A percentile compares a stretch with the other conserved stretches of the same genome.
These are phyloP conservation scores for Thamnophis elegans DNA, from an alignment of 2,797 vertebrate genomes.

Conservation along the genomic window DNA sequence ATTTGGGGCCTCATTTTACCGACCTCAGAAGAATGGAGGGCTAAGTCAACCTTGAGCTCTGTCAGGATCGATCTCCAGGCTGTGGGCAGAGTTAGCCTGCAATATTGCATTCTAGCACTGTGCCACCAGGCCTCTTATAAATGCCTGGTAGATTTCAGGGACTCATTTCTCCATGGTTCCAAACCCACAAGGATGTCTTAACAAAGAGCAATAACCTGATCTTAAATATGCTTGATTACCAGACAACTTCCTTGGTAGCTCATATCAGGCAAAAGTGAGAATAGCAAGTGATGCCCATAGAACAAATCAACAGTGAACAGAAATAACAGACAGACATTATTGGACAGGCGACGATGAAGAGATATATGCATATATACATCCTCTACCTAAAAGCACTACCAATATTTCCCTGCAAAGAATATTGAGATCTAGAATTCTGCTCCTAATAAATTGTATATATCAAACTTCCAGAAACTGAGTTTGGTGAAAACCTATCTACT, in stretches of 20 bases:
- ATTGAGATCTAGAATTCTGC: neutral
- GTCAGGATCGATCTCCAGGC: neutral
- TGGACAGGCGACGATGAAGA: neutral
- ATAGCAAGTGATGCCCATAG: neutral
- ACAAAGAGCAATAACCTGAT: neutral
- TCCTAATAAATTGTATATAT: neutral
- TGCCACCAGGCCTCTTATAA: neutral
- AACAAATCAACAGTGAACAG: neutral
- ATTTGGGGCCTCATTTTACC: neutral
- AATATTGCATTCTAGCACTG: neutral
- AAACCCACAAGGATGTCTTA: neutral
- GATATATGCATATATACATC: neutral
- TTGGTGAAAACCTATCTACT: neutral
- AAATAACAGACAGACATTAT: neutral
- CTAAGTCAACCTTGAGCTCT: neutral
- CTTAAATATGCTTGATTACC: neutral
- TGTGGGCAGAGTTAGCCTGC: neutral
- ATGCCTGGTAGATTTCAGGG: neutral
- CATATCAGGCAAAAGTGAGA: neutral
- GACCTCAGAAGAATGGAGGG: neutral
- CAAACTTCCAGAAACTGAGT: neutral
- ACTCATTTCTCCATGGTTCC: neutral
- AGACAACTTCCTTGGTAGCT: neutral
- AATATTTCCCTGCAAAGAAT: neutral
- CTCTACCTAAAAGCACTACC: neutral